These are phyloP conservation scores for Acestrorhynchus altus DNA, from an alignment of 2,797 vertebrate species.

Conservation along the genomic window DNA sequence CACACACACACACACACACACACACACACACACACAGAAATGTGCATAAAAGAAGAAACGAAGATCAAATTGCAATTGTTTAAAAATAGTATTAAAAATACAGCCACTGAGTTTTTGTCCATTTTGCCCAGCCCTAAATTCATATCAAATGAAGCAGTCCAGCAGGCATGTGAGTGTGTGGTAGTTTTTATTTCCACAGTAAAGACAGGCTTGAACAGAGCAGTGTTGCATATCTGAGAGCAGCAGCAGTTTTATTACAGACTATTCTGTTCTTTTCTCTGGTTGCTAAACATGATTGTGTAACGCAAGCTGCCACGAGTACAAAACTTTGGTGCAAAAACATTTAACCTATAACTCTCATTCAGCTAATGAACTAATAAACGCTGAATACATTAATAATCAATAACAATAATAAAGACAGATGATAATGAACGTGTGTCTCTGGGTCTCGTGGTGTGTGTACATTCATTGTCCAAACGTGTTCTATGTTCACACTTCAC, in stretches of 20 bases:
- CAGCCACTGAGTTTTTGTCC: too few species aligned
- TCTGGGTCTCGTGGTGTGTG: background rate
- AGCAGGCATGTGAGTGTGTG: too few species aligned
- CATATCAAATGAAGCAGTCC: too few species aligned
- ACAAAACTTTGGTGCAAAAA: conserved; percentile 76
- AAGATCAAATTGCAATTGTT: too few species aligned
- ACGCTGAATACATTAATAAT: background rate
- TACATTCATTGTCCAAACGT: conserved; percentile 28
- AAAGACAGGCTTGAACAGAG: conserved; percentile 69
- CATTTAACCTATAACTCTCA: conserved; percentile 36
- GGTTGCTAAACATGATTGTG: conserved; percentile 71
- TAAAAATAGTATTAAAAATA: too few species aligned
- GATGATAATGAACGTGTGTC: too few species aligned
- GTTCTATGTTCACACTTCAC: background rate
- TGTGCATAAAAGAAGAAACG: too few species aligned
- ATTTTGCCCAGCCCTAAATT: too few species aligned
- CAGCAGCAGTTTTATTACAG: conserved; percentile 61
- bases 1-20: too few species aligned
- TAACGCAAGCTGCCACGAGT: conserved; percentile 78
- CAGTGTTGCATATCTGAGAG: conserved; percentile 41
- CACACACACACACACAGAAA: too few species aligned
- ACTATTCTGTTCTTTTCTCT: conserved; percentile 51
- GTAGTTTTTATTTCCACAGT: too few species aligned
- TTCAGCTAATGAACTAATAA: conserved; percentile 22
- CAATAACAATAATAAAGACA: conserved; percentile 1